Percentiles rank a stretch among this genome's conserved stretches.
phyloP scores from a whole-genome alignment of 2,888 invertebrate genomes.

The Carterocephalus palaemon region DNA sequence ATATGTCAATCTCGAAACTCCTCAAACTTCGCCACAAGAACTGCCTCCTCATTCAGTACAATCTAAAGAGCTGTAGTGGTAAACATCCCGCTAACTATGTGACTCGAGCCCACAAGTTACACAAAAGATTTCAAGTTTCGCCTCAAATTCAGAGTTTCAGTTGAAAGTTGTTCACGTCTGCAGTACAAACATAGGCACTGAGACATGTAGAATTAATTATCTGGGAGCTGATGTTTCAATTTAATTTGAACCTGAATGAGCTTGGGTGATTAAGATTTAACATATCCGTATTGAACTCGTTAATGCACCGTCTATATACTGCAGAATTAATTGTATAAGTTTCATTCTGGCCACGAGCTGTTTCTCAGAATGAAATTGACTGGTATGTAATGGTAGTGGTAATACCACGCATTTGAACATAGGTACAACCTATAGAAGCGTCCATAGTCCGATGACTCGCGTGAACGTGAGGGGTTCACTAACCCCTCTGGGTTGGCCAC shows the following conservation, averaged over 20 bases:
- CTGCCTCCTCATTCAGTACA: not conserved
- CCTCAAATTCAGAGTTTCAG: constrained; percentile 36
- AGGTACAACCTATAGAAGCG: too few species aligned
- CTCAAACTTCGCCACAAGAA: not conserved
- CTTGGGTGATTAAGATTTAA: not conserved
- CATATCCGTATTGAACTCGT: too few species aligned
- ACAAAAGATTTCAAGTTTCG: constrained; percentile 50
- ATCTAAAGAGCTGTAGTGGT: constrained; percentile 3
- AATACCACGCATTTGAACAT: too few species aligned
- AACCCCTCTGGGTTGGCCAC: too few species aligned
- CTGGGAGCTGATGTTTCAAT: constrained; percentile 1
- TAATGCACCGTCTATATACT: too few species aligned
- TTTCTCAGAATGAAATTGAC: too few species aligned
- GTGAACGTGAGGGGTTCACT: too few species aligned
- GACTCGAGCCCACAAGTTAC: constrained; percentile 43
- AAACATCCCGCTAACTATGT: constrained; percentile 28
- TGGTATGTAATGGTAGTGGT: too few species aligned
- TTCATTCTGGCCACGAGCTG: too few species aligned
- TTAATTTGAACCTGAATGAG: constrained; percentile 4
- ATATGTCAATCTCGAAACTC: too few species aligned
- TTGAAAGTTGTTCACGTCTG: constrained; percentile 35
- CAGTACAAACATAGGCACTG: not conserved
- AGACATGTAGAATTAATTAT: not conserved
- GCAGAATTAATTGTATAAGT: too few species aligned
- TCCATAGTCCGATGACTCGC: too few species aligned